Base-by-base conservation (phyloP, 2,888 invertebrate genomes). In the Rugalucina vietnamica region DNA sequence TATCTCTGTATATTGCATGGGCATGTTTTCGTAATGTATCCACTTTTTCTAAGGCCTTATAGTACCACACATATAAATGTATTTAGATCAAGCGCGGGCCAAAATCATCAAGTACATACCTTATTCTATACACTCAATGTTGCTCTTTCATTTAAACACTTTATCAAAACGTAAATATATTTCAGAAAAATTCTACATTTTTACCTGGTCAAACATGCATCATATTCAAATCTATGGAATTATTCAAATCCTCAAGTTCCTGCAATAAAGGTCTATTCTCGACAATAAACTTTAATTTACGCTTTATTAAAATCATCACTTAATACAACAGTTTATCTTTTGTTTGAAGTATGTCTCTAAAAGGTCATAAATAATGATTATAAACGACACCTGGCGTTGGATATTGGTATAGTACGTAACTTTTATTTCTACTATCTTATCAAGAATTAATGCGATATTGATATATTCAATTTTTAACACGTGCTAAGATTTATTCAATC, bases 271-370 rank as follows among this genome's bases (percentile, higher is more conserved):
- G 24, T 27, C 5, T 10, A 27, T 60, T 27, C 29, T 29, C 8
- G 75, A 76, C 84, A 84, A 82, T 84, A 78, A 78, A 57, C 39
- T 76, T 82, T 87, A 82, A 87, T 87, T 81, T 84, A 87, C 82
- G 77, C 78, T 60, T 50, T 65, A 87, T 84, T 84, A 80, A 84
- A 87, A 84, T 79, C 81, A 76, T 18, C 24, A 75, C 74, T 79
- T 87, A 84, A 87, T 87, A 73, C 87, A 57, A 71, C 77, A 87
- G 82, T 87, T 84, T 84, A 87, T 84, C 82, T 76, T 79, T 34
- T 82, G 82, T 82, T 87, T 84, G 75, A 76, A 32, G 54, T 79
- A 70, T 65, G 54, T n/a, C n/a, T 8, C n/a, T 14, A 60, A 29
- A 5, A 10, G 5, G 54, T 8, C 60, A 18, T 60, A 60, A 60